Conservation (phyloP, 2,113 vertebrate species). For the Agapornis roseicollis region DNA sequence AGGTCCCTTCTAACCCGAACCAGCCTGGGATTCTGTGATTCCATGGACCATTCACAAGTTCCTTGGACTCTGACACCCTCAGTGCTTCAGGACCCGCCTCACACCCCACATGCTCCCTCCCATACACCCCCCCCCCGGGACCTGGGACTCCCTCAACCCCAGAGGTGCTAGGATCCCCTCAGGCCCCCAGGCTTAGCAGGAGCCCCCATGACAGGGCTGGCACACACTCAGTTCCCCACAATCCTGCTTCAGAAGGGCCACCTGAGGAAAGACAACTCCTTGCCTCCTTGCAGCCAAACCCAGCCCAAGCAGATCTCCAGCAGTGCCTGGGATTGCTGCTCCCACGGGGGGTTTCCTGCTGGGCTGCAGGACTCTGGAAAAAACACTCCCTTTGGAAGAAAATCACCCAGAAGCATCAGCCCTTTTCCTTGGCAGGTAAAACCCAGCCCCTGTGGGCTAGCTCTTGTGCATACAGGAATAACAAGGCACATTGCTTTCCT, state of each 20-base stretch:
- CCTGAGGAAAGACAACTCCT: neutral
- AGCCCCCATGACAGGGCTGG: rapidly evolving
- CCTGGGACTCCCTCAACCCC: too few species aligned
- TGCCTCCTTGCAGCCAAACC: neutral
- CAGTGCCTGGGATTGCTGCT: neutral
- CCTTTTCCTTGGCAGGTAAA: neutral
- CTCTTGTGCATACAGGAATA: neutral
- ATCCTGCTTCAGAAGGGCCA: neutral
- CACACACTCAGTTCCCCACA: neutral
- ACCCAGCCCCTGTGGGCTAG: neutral
- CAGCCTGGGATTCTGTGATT: too few species aligned
- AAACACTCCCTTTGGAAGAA: neutral
- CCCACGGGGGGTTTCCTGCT: neutral
- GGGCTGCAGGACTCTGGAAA: neutral
- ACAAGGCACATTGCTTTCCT: neutral
- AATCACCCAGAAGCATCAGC: neutral
- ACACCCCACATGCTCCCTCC: too few species aligned
- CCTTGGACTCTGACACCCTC: neutral
- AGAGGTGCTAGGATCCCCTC: neutral
- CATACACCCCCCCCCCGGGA: rapidly evolving
- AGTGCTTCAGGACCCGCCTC: too few species aligned
- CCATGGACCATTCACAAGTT: neutral
- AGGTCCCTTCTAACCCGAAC: neutral
- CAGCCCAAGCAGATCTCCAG: neutral
- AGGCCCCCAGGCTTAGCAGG: neutral